Evolutionary conservation across 2,113 vertebrate species (phyloP), one percentile per base, ranked within the genome.

Genomic region (Myiozetetes cayanensis): DNA sequence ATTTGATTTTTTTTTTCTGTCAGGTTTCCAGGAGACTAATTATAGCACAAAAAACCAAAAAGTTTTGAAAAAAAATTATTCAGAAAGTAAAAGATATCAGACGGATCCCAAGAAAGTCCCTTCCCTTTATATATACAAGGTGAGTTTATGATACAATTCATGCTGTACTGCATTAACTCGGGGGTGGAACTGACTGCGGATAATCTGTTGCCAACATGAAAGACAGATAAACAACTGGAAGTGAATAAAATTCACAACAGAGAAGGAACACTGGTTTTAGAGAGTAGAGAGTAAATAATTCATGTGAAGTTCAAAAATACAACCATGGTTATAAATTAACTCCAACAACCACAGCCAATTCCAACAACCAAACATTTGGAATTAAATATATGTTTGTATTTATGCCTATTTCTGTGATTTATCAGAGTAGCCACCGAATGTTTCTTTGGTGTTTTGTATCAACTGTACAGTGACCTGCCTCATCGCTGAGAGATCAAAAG

Each of bases 241-340:
- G 30, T 62, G 31, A 89, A 52, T 76, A 96, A 91, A 88, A 83
- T 47, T 75, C 31, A 75, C 50, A 71, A 56, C 27, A 47, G 46
- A 49, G 70, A 85, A 90, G 55, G 74, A 88, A 56, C 25, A 30
- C 11, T 53, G 39, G 33, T 50, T 89, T 74, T 84, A 62, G 30
- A 71, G 17, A 53, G 22, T 11, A n/a, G 52, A 67, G 31, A 87
- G 91, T 94, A 92, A 97, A 95, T 94, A 76, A 95, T 94, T 96
- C 27, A 91, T 66, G 37, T 46, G 49, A 76, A 93, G 87, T 77
- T 91, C 61, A 96, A 93, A 91, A 95, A 94, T 53, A 84, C 55
- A 92, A 41, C 55, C 35, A 33, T 41, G 81, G 68, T 95, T 96
- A 94, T 73, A 92, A 90, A 95, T 95, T 93, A 97, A 96, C 95